Evolutionary conservation across 2,888 invertebrate species (phyloP).

Genomic region (Anoplius nigerrimus): DNA sequence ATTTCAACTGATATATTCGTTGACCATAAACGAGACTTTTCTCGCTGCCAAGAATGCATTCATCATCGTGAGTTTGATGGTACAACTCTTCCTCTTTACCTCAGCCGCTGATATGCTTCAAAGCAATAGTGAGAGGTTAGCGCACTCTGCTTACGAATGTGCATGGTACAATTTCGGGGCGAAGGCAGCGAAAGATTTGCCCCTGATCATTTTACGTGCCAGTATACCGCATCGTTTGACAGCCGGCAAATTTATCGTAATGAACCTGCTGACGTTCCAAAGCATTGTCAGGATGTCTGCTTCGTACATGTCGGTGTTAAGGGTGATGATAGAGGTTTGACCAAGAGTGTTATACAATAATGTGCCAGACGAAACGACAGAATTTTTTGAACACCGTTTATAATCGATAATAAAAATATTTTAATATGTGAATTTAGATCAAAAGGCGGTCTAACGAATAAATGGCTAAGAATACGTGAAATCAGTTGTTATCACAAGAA

Average conservation of each 20-base stretch:
- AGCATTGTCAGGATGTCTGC: conserved; percentile 49
- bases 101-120: not conserved
- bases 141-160: conserved; percentile 39
- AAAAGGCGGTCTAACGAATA: too few relatives aligned
- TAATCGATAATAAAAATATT: too few relatives aligned
- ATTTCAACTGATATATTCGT: not conserved
- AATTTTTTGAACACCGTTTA: too few relatives aligned
- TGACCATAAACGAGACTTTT: not conserved
- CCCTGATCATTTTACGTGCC: conserved; percentile 51
- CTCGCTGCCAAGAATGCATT: not conserved
- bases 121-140: not conserved
- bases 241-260: conserved; percentile 51
- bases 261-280: conserved; percentile 51
- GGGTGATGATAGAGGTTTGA: conserved; percentile 48
- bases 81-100: not conserved
- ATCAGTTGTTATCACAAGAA: too few relatives aligned
- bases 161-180: conserved; percentile 49
- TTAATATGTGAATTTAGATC: too few relatives aligned
- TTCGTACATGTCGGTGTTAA: conserved; percentile 52
- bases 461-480: too few relatives aligned
- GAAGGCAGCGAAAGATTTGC: conserved; percentile 38
- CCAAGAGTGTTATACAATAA: too few relatives aligned
- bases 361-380: too few relatives aligned
- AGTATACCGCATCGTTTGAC: conserved; percentile 50
- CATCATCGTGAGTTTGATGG: not conserved